A percentile compares a stretch with the other conserved stretches of the same genome.
Conservation (phyloP, 2,888 invertebrate species). For the Heliconius sara region DNA sequence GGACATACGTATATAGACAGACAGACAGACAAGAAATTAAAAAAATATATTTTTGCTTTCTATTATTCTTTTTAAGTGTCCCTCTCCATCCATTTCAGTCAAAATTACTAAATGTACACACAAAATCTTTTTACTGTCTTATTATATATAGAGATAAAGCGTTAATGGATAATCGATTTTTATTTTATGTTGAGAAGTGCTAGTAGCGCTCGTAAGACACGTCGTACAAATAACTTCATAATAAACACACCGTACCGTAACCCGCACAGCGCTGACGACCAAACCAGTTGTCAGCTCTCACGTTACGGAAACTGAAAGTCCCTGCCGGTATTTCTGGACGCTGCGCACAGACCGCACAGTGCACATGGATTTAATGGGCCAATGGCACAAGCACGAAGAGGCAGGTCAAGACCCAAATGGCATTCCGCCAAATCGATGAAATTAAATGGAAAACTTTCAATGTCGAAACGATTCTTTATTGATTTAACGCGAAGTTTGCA, state of each 20-base stretch:
- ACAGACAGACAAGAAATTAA: too few species aligned
- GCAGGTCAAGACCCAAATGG: conserved; percentile 26
- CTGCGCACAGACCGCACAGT: background rate
- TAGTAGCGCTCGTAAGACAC: too few species aligned
- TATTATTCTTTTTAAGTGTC: too few species aligned
- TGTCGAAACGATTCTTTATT: background rate
- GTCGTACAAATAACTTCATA: too few species aligned
- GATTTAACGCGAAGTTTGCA: background rate
- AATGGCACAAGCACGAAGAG: conserved; percentile 1
- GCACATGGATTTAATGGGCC: background rate
- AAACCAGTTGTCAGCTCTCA: conserved; percentile 26
- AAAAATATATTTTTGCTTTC: too few species aligned
- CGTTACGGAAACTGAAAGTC: conserved; percentile 36
- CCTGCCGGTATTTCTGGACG: conserved; percentile 16
- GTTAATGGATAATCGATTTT: background rate
- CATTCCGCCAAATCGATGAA: conserved; percentile 22
- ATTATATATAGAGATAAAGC: too few species aligned
- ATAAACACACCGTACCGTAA: too few species aligned
- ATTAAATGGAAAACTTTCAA: conserved; percentile 10
- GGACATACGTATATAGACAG: too few species aligned
- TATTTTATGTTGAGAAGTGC: too few species aligned
- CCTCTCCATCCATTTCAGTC: too few species aligned
- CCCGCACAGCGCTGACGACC: background rate
- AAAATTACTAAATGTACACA: too few species aligned
- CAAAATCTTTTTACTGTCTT: too few species aligned